Base-by-base conservation (phyloP, 2,113 vertebrate genomes). In the Chaetorhynchus papuensis region DNA sequence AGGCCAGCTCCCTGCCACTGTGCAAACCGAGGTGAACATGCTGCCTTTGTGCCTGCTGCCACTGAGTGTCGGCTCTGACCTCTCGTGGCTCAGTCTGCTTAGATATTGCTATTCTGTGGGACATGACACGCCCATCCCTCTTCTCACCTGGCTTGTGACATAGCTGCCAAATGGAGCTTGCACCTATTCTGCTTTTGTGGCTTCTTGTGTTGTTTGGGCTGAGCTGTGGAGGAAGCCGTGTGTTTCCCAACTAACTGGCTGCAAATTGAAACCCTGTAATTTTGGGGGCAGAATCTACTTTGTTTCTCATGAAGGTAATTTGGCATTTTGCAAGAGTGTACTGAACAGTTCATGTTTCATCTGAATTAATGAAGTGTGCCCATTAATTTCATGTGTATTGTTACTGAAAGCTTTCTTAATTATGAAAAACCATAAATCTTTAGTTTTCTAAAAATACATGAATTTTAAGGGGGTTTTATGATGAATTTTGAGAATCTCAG, bases 41-140 rank as follows among this genome's bases (percentile, higher is more conserved):
- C 31, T 23, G 17, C n/a, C 33, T 83, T 76, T 45, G 45, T 19
- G 35, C 33, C 50, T 41, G 35, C 30, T 1, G 2, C 19, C 0
- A 0, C 45, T 19, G 19, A 41, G 22, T 7, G 1, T 22, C 0
- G 0, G 52, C 50, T 88, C 42, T 3, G 8, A 64, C 45, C 54
- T 53, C 69, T 49, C 1, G 0, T 31, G 41, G 49, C 35, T 70
- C 1, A 1, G 5, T 21, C 41, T 91, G 87, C 68, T 59, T 18
- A 30, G 42, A 45, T n/a, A 49, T 11, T 65, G 37, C 31, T 26
- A 0, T 47, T 49, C 31, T 19, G 16, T 3, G 10, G 31, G 77
- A 53, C 1, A 4, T 1, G 2, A 26, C 27, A 28, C 1, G 0
- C 27, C 39, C 14, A 1, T 26, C 17, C 10, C 1, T 86, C 15